Conservation (phyloP, 2,888 invertebrate genomes). For the Thymelicus sylvestris region DNA sequence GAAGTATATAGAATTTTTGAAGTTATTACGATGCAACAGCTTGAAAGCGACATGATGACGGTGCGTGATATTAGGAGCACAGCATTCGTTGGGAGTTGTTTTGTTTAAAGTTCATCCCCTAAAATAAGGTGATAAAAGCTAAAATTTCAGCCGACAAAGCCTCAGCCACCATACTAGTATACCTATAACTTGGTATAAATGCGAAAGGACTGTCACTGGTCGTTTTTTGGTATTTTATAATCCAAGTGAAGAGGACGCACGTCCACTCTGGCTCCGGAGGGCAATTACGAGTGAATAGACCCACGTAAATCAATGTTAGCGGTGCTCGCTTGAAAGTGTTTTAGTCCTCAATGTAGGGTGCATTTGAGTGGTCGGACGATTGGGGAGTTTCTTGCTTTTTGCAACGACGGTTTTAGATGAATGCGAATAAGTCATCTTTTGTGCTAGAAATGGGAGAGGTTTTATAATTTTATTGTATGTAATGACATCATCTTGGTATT, state of each 20-base stretch:
- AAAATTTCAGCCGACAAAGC: no score
- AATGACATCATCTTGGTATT: no score
- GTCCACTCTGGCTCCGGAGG: slow-evolving; percentile 39
- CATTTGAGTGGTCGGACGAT: slow-evolving; percentile 24
- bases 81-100: no score
- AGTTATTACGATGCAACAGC: no score
- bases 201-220: neutral
- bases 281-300: slow-evolving; percentile 61
- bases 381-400: slow-evolving; percentile 5
- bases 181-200: neutral
- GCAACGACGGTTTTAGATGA: neutral
- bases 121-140: no score
- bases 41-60: no score
- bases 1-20: no score
- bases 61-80: no score
- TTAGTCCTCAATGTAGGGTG: slow-evolving; percentile 17
- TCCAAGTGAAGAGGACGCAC: neutral
- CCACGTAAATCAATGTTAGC: slow-evolving; percentile 56
- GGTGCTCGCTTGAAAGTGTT: slow-evolving; percentile 12
- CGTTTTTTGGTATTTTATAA: neutral
- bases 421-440: neutral
- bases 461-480: no score
- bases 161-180: no score
- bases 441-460: neutral
- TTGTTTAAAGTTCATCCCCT: no score